phyloP scores from a whole-genome alignment of 2,113 vertebrate genomes.

The Arizona elegans region DNA sequence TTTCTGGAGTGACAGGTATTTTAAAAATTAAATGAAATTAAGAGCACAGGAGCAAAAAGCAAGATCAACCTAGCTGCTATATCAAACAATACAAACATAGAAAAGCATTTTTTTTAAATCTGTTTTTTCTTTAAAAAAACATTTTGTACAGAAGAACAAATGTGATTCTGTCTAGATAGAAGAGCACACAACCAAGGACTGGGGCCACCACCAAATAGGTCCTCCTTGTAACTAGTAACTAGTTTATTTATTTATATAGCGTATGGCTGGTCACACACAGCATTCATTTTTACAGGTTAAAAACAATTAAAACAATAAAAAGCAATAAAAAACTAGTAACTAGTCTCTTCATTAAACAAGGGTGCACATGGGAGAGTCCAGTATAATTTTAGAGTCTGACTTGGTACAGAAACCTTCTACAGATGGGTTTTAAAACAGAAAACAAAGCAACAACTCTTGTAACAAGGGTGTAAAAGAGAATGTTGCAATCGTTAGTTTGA shows the following conservation, averaged over 20 bases:
- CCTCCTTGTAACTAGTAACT: neutral
- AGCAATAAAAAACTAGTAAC: neutral
- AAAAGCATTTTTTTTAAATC: neutral
- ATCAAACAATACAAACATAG: neutral
- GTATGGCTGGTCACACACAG: no score
- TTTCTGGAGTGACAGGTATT: neutral
- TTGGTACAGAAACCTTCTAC: neutral
- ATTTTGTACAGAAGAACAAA: neutral
- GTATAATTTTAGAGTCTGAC: neutral
- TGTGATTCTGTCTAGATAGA: neutral
- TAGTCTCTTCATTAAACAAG: neutral
- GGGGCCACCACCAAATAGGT: neutral
- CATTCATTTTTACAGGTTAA: no score
- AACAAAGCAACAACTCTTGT: neutral
- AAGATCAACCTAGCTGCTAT: neutral
- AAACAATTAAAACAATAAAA: no score
- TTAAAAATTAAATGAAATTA: neutral
- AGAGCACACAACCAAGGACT: neutral
- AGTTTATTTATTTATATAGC: no score
- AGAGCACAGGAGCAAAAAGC: neutral
- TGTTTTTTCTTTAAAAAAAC: neutral
- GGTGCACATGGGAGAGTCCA: neutral
- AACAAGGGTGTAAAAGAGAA: neutral
- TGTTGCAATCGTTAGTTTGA: neutral
- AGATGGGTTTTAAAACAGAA: neutral